These are phyloP conservation scores for Holacanthella duospinosa DNA, from an alignment of 2,888 invertebrate species.

Conservation along the genomic window DNA sequence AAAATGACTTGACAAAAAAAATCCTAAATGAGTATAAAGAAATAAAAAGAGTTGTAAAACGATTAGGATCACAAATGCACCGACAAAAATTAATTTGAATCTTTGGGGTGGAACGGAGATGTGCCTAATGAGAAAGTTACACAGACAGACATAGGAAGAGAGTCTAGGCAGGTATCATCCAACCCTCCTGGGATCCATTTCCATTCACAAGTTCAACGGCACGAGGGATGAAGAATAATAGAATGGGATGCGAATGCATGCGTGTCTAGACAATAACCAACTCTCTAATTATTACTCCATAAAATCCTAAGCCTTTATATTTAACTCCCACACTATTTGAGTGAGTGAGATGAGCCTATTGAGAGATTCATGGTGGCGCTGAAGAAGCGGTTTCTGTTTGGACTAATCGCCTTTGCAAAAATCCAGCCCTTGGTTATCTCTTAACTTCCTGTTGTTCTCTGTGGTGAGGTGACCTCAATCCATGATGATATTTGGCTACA, in stretches of 20 bases:
- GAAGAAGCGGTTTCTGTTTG: too few species aligned
- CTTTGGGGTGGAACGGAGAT: background rate
- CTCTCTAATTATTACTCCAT: background rate
- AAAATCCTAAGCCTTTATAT: background rate
- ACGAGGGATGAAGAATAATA: background rate
- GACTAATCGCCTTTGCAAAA: too few species aligned
- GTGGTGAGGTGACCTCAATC: too few species aligned
- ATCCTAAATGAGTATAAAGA: too few species aligned
- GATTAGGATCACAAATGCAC: background rate
- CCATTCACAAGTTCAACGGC: slow-evolving; percentile 3
- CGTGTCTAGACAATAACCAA: slow-evolving; percentile 3
- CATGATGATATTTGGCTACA: too few species aligned
- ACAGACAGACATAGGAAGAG: background rate
- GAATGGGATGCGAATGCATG: background rate
- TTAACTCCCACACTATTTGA: background rate
- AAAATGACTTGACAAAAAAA: too few species aligned
- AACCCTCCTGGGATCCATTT: background rate
- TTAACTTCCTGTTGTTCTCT: too few species aligned
- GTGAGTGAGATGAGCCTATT: too few species aligned
- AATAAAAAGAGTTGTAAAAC: background rate
- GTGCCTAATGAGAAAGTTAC: background rate
- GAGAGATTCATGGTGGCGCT: too few species aligned
- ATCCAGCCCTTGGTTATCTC: too few species aligned
- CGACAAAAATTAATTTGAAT: background rate
- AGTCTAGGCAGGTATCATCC: background rate